A percentile compares a stretch with the other conserved stretches of the same genome.
phyloP scores from a whole-genome alignment of 2,113 vertebrate species.

The Siphamia tubifer region DNA sequence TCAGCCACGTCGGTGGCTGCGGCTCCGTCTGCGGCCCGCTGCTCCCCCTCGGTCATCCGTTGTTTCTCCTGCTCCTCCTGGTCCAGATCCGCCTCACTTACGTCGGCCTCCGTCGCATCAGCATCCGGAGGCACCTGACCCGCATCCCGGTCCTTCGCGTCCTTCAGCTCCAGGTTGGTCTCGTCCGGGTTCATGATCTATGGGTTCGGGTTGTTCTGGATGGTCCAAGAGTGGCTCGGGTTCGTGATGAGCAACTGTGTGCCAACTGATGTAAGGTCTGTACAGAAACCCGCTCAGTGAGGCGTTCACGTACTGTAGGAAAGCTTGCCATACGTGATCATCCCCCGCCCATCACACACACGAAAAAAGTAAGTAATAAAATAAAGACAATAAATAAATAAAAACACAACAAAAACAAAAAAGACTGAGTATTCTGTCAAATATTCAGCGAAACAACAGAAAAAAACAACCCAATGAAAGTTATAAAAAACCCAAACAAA shows the following conservation, averaged over 20 bases:
- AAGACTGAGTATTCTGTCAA: too few relatives aligned
- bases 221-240: slow-evolving; percentile 8
- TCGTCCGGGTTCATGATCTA: slow-evolving; percentile 17
- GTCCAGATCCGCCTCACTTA: slow-evolving; percentile 88
- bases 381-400: too few relatives aligned
- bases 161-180: slow-evolving; percentile 37
- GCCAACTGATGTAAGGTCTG: neutral
- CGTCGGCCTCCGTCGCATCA: slow-evolving; percentile 71
- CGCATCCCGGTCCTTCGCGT: slow-evolving; percentile 68
- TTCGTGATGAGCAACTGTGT: too few relatives aligned
- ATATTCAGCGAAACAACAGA: too few relatives aligned
- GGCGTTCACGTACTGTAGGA: too few relatives aligned
- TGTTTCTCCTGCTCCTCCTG: slow-evolving; percentile 85
- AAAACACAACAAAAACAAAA: too few relatives aligned
- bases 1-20: slow-evolving; percentile 55
- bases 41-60: slow-evolving; percentile 77
- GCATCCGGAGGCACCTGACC: slow-evolving; percentile 13
- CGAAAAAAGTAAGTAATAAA: too few relatives aligned
- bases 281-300: too few relatives aligned
- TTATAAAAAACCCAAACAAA: too few relatives aligned
- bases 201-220: neutral
- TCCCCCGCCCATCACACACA: too few relatives aligned
- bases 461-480: too few relatives aligned
- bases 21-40: slow-evolving; percentile 16
- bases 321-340: too few relatives aligned